A percentile compares a stretch with the other conserved stretches of the same genome.
phyloP scores from a whole-genome alignment of 2,797 vertebrate genomes.

The Galagoides demidoff region DNA sequence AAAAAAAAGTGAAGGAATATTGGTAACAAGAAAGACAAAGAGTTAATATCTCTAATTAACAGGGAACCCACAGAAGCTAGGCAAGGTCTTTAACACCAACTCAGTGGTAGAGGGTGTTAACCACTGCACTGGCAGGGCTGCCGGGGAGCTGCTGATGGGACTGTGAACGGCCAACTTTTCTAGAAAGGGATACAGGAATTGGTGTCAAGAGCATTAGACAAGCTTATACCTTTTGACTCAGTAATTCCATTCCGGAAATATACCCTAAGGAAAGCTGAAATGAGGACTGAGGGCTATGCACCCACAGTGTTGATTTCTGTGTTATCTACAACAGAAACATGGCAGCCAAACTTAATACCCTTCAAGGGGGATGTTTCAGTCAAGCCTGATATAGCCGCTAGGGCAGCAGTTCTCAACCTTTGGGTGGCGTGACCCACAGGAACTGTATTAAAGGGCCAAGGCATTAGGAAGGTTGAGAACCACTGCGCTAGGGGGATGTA shows the following conservation, averaged over 20 bases:
- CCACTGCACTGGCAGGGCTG: accelerated
- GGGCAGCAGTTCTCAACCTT: too few relatives aligned
- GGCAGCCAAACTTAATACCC: too few relatives aligned
- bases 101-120: accelerated
- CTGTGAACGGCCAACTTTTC: not conserved
- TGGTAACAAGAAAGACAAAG: not conserved
- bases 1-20: not conserved
- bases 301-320: accelerated
- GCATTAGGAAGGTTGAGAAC: too few relatives aligned
- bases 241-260: not conserved
- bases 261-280: not conserved
- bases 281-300: not conserved
- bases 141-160: not conserved
- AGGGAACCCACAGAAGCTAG: too few relatives aligned
- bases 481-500: too few relatives aligned
- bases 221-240: not conserved
- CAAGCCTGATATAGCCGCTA: too few relatives aligned
- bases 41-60: too few relatives aligned
- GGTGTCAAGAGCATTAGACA: not conserved
- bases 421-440: too few relatives aligned
- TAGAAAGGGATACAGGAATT: not conserved
- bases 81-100: not conserved
- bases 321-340: not conserved
- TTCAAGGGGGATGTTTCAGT: not conserved
- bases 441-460: too few relatives aligned